These are phyloP conservation scores for Bugulina stolonifera DNA, from an alignment of 2,888 invertebrate genomes.

Conservation along the genomic window DNA sequence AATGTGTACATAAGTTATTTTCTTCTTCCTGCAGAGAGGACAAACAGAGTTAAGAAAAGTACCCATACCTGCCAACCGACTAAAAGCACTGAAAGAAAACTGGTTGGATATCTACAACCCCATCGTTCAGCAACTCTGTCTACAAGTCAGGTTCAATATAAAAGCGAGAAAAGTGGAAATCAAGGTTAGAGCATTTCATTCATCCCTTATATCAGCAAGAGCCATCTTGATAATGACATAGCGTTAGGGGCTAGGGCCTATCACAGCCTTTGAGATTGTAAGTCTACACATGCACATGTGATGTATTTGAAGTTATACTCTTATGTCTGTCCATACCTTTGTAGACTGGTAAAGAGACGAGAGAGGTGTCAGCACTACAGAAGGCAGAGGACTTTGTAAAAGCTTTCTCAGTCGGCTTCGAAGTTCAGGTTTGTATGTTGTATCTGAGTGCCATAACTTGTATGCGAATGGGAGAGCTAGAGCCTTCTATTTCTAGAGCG, in stretches of 20 bases:
- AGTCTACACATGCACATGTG: too few species aligned
- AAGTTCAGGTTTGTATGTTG: constrained; percentile 81
- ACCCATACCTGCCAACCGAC: constrained; percentile 86
- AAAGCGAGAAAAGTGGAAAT: constrained; percentile 86
- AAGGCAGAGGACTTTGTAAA: constrained; percentile 97
- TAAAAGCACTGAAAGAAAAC: constrained; percentile 86
- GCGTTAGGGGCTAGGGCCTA: too few species aligned
- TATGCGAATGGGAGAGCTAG: too few species aligned
- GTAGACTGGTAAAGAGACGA: constrained; percentile 62
- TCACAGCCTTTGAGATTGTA: too few species aligned
- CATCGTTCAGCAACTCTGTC: constrained; percentile 84
- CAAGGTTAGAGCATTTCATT: constrained; percentile 57
- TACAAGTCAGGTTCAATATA: constrained; percentile 90
- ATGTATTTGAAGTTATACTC: too few species aligned
- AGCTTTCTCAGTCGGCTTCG: constrained; percentile 92
- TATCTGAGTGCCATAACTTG: too few species aligned
- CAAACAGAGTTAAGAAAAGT: constrained; percentile 54
- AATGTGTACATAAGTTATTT: not conserved
- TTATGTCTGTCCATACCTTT: constrained; percentile 32
- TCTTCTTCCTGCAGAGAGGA: too few species aligned
- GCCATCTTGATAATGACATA: too few species aligned
- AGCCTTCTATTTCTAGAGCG: too few species aligned
- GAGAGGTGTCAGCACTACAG: constrained; percentile 83
- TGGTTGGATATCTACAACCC: constrained; percentile 97
- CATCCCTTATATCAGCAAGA: not conserved